Evolutionary conservation across 2,113 vertebrate species (phyloP), one percentile per base, ranked within the genome.

Genomic region (Malurus elegans): DNA sequence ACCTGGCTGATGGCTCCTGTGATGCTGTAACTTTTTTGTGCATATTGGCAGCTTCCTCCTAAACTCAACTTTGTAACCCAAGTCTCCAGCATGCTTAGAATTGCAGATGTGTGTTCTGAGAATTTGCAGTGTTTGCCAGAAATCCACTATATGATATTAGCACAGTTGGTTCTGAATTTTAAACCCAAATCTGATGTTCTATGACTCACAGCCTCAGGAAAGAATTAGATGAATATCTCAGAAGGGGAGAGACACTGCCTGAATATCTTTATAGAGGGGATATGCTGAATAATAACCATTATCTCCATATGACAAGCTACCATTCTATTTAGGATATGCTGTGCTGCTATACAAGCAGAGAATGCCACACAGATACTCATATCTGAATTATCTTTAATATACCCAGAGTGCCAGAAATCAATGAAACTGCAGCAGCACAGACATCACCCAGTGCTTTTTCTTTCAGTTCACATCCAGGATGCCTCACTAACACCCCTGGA

Each of bases 111-210:
- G 91, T 53, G 82, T 93, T 97, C 93, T 86, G 94, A 96, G 82
- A 96, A 94, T 93, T 94, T 96, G 94, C 95, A 86, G 67, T 65
- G 86, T 96, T 96, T 97, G 94, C 90, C 96, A 96, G 90, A 95
- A 96, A 95, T 92, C 95, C 75, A 88, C 94, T 96, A 94, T 86
- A 96, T 92, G 95, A 94, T 96, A 97, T 97, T 97, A 96, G 79
- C 92, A 90, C 92, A 78, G 85, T 97, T 71, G 94, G 87, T 95
- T 96, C 92, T 96, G 95, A 97, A 96, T 97, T 96, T 96, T 97
- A 97, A 97, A 90, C 95, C 90, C 88, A 94, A 96, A 95, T 88
- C 93, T 86, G 92, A 96, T 93, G 93, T 95, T 85, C 93, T 94
- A 42, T 96, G 95, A 97, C 75, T 94, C 93, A 95, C 75, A 92